Percentiles rank a stretch among this genome's conserved stretches.
Evolutionary conservation across 2,113 vertebrate species (phyloP).

Genomic region (Progne subis): DNA sequence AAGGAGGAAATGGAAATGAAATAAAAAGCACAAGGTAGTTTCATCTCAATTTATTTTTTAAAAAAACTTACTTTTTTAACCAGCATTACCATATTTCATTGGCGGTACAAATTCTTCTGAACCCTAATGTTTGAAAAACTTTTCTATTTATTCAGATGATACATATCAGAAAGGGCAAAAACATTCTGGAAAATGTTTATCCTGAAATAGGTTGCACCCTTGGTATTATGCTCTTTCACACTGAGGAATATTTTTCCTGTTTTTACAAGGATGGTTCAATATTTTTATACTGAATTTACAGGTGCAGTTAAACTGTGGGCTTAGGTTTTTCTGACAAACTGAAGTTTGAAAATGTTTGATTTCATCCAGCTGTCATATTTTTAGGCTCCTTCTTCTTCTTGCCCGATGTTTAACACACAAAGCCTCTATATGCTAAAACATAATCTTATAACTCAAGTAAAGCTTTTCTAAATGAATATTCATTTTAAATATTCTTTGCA

Average conservation of each 20-base stretch:
- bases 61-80: neutral
- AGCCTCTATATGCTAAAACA: neutral
- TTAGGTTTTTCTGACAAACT: neutral
- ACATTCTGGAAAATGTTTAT: neutral
- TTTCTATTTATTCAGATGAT: neutral
- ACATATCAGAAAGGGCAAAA: conserved; percentile 2
- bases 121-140: neutral
- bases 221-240: neutral
- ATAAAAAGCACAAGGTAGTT: conserved; percentile 4
- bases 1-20: neutral
- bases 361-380: neutral
- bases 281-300: neutral
- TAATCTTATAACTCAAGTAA: neutral
- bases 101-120: neutral
- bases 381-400: neutral
- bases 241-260: neutral
- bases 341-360: neutral
- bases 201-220: neutral
- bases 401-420: neutral
- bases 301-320: neutral
- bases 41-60: neutral
- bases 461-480: neutral
- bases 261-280: neutral
- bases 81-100: neutral
- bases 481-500: neutral